A percentile compares a stretch with the other conserved stretches of the same genome.
These are phyloP conservation scores for Akabosia matsudoensis DNA, from an alignment of 1,140 invertebrate genomes.

Conservation along the genomic window DNA sequence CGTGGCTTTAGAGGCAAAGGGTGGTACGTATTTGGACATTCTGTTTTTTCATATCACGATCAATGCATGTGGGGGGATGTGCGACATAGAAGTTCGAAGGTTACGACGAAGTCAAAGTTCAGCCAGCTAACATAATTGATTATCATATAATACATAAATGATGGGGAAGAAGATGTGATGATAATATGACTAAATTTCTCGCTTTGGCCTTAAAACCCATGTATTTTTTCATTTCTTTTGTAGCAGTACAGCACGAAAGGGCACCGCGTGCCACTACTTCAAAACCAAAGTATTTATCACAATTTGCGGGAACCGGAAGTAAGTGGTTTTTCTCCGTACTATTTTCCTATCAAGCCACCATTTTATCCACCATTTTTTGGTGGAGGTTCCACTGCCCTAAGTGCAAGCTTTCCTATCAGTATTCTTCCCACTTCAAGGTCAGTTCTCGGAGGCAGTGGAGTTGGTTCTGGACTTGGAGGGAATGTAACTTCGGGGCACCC, in stretches of 20 bases:
- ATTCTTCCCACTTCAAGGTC: not conserved
- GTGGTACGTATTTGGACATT: too few species aligned
- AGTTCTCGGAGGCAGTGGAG: slow-evolving; percentile 51
- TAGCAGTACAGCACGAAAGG: slow-evolving; percentile 86
- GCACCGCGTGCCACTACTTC: slow-evolving; percentile 62
- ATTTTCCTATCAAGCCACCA: slow-evolving; percentile 47
- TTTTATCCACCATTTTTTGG: slow-evolving; percentile 44
- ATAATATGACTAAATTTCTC: not conserved
- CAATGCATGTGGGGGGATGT: too few species aligned
- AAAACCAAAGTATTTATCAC: slow-evolving; percentile 48
- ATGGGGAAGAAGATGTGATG: not conserved
- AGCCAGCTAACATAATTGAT: too few species aligned
- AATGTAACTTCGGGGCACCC: not conserved
- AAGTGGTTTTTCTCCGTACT: slow-evolving; percentile 46
- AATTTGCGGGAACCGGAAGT: slow-evolving; percentile 37
- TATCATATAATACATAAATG: too few species aligned
- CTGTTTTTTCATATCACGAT: too few species aligned
- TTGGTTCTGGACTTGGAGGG: slow-evolving; percentile 26
- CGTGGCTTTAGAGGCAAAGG: too few species aligned
- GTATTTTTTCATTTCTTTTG: slow-evolving; percentile 46
- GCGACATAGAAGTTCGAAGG: too few species aligned
- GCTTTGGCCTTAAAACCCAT: not conserved
- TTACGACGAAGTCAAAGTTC: too few species aligned
- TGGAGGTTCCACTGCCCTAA: slow-evolving; percentile 23
- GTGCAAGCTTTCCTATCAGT: not conserved